Conservation (phyloP, 92 coral and sea anemone species). For the Actinernus sp. region DNA sequence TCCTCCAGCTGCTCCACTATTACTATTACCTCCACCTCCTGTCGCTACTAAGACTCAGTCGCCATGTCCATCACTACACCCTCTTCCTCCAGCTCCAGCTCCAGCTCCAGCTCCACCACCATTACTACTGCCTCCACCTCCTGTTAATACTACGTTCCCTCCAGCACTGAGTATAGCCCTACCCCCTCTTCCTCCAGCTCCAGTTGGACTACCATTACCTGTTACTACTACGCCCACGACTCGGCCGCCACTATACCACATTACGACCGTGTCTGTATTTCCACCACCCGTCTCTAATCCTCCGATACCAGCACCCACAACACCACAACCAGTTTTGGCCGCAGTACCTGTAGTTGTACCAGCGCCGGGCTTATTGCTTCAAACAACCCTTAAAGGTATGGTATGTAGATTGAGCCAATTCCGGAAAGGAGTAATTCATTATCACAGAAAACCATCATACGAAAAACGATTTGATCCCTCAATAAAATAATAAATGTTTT, state of each 20-base stretch:
- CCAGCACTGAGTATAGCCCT: constrained; percentile 18
- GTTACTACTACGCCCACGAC: background rate
- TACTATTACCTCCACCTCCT: background rate
- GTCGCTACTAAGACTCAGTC: constrained; percentile 11
- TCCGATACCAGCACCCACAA: constrained; percentile 1
- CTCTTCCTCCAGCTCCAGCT: background rate
- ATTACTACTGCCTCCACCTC: constrained; percentile 11
- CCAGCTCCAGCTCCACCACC: constrained; percentile 20
- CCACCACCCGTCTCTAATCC: background rate
- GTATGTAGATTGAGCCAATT: too few relatives aligned
- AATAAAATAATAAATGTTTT: too few relatives aligned
- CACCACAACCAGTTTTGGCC: background rate
- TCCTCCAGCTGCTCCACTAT: background rate
- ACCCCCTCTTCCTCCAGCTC: constrained; percentile 7
- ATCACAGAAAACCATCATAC: too few relatives aligned
- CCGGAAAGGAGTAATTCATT: too few relatives aligned
- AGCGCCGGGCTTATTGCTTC: too few relatives aligned
- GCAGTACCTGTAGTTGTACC: too few relatives aligned
- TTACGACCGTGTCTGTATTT: background rate
- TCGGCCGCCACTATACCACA: constrained; percentile 7
- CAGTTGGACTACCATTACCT: background rate
- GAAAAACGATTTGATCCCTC: too few relatives aligned
- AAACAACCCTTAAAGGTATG: too few relatives aligned
- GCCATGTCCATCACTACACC: constrained; percentile 4
- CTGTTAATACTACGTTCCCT: constrained; percentile 11